Evolutionary conservation across 2,797 vertebrate species (phyloP).

Genomic region (Crenuchus spilurus): DNA sequence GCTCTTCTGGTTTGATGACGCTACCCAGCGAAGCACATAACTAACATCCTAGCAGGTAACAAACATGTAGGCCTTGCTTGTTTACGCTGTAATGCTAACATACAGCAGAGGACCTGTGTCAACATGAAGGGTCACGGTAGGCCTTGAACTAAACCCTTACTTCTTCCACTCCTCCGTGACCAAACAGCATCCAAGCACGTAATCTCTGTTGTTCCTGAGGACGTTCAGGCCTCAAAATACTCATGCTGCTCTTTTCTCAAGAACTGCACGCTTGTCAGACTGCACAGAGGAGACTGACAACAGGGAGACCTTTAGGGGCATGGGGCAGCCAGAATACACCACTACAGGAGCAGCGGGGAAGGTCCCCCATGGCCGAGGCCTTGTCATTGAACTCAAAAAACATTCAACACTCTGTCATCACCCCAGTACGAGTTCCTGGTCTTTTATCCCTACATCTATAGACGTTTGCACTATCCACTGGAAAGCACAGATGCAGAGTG

Average conservation of each 20-base stretch:
- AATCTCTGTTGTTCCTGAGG: neutral
- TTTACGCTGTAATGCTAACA: too few relatives aligned
- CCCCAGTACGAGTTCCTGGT: neutral
- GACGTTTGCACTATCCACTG: neutral
- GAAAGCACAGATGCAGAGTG: neutral
- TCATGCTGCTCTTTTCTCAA: constrained; percentile 6
- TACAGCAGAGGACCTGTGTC: neutral
- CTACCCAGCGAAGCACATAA: too few relatives aligned
- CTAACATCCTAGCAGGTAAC: too few relatives aligned
- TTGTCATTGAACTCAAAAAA: constrained; percentile 10
- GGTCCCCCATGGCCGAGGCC: neutral
- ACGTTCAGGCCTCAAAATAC: neutral
- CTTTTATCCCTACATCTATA: neutral
- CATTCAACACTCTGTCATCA: neutral
- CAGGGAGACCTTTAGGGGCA: neutral
- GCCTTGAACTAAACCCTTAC: neutral
- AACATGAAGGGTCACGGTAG: neutral
- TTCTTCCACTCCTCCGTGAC: neutral
- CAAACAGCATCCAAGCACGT: neutral
- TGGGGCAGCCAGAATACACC: constrained; percentile 5
- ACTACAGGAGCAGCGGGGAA: neutral
- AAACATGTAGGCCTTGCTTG: too few relatives aligned
- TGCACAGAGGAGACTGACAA: neutral
- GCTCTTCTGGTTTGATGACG: too few relatives aligned
- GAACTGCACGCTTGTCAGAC: constrained; percentile 4